These are phyloP conservation scores for Jaculus jaculus DNA, from an alignment of 2,113 vertebrate genomes.

Conservation along the genomic window DNA sequence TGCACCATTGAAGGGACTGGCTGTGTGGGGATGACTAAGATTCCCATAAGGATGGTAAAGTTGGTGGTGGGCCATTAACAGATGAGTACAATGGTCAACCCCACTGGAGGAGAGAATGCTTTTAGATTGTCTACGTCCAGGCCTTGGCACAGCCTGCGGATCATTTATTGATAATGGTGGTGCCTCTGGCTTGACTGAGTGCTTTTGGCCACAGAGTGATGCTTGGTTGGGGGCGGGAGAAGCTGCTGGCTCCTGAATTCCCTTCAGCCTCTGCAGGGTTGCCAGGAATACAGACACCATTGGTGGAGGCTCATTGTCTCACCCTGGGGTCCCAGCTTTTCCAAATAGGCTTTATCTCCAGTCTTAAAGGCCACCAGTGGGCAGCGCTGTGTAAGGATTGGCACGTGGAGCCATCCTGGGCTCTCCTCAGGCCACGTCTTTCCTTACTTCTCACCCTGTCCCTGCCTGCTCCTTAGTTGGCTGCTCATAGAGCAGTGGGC, in stretches of 20 bases:
- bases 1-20: neutral
- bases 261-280: neutral
- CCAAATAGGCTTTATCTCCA: neutral
- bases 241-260: neutral
- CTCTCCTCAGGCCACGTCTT: rapidly evolving
- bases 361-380: neutral
- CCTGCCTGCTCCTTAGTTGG: neutral
- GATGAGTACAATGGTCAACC: constrained; percentile 33
- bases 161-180: constrained; percentile 63
- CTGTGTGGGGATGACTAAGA: neutral
- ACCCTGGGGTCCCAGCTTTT: neutral
- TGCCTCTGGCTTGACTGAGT: constrained; percentile 32
- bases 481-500: neutral
- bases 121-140: neutral
- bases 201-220: neutral
- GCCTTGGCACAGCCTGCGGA: neutral
- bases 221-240: neutral
- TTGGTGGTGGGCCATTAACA: constrained; percentile 25
- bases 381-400: neutral
- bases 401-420: neutral
- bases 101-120: constrained; percentile 42
- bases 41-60: neutral
- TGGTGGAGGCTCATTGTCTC: neutral
- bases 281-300: neutral
- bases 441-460: too few relatives aligned